phyloP scores from a whole-genome alignment of 35 echinoderm and acorn worm species.

The Hemicentrotus pulcherrimus region DNA sequence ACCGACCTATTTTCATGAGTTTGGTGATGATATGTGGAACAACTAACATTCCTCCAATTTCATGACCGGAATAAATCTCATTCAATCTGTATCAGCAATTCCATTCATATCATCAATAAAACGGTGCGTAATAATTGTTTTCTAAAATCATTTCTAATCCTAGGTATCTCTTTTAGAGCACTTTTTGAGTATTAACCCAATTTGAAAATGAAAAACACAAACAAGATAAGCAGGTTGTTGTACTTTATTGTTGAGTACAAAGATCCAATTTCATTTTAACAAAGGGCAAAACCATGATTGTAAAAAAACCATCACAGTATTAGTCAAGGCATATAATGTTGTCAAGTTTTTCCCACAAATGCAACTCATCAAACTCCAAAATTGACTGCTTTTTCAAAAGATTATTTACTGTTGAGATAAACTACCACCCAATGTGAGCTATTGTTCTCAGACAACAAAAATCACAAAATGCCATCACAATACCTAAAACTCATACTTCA shows the following conservation, averaged over 20 bases:
- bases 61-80: neutral
- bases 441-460: neutral
- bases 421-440: neutral
- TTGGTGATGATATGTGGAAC: neutral
- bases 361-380: neutral
- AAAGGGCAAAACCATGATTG: too few relatives aligned
- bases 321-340: too few relatives aligned
- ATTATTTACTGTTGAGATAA: neutral
- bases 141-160: too few relatives aligned
- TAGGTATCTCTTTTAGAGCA: too few relatives aligned
- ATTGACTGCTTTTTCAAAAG: neutral
- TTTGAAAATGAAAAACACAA: too few relatives aligned
- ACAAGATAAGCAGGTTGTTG: too few relatives aligned
- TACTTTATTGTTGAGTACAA: too few relatives aligned
- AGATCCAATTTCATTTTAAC: too few relatives aligned
- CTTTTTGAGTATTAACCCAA: too few relatives aligned
- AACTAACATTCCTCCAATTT: neutral
- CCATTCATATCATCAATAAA: neutral
- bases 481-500: neutral
- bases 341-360: too few relatives aligned
- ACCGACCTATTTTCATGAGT: neutral
- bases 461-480: neutral
- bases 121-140: neutral
- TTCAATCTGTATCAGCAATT: neutral
- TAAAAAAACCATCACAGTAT: too few relatives aligned